Conservation (phyloP, 2,888 invertebrate genomes). For the Lasius platythorax region DNA sequence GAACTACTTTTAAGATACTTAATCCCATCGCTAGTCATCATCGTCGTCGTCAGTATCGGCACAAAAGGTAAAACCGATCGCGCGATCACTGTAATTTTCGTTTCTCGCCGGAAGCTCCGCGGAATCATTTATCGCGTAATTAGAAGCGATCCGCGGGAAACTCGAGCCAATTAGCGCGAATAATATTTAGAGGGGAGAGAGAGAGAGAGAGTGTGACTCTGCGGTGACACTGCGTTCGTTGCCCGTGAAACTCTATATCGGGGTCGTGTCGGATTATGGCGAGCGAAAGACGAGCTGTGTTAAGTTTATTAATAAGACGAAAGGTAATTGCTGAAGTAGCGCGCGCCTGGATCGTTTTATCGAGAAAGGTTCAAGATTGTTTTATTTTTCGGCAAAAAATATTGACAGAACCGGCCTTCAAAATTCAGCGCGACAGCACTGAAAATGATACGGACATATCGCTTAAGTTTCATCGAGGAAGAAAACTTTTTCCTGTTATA, state of each 20-base stretch:
- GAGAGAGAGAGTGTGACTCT: slow-evolving; percentile 17
- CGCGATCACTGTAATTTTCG: too few species aligned
- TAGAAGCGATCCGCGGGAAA: slow-evolving; percentile 22
- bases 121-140: slow-evolving; percentile 36
- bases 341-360: not conserved
- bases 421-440: slow-evolving; percentile 20
- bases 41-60: not conserved
- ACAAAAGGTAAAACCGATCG: not conserved
- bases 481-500: not conserved
- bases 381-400: not conserved
- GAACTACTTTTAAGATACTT: too few species aligned
- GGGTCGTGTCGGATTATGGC: slow-evolving; percentile 16
- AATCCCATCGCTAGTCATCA: not conserved
- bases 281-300: slow-evolving; percentile 21
- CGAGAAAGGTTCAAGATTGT: not conserved
- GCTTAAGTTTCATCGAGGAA: not conserved
- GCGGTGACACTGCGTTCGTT: slow-evolving; percentile 14
- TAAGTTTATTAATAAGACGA: slow-evolving; percentile 31
- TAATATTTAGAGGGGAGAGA: slow-evolving; percentile 26
- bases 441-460: slow-evolving; percentile 31
- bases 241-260: slow-evolving; percentile 33
- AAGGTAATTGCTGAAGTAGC: slow-evolving; percentile 21
- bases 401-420: not conserved
- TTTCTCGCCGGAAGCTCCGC: not conserved
- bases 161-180: slow-evolving; percentile 33